Evolutionary conservation across 2,797 vertebrate genomes (phyloP), one percentile per base, ranked within the genome.

Genomic region (Chelon auratus): DNA sequence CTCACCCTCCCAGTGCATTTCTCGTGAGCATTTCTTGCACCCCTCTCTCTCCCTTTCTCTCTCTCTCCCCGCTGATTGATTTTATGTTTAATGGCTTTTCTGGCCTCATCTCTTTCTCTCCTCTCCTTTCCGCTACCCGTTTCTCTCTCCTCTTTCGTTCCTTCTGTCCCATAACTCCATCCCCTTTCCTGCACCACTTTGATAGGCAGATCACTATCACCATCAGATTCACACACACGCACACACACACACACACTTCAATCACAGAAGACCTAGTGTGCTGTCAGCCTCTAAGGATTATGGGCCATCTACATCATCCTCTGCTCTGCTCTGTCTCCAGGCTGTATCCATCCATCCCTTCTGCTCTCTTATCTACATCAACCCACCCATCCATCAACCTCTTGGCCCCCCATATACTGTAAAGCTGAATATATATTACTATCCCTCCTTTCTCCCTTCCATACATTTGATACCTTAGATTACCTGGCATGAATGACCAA

Each of bases 251-350:
- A 64, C 42, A 73, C 26, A 87, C 84, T 90, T 93, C 89, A 90
- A 91, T 91, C 90, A 91, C 78, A 77, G 72, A 85, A 71, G 77
- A 75, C 79, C 78, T 81, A 74, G 73, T 83, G 83, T 83, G 87
- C 85, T 88, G 91, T 90, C 86, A 89, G 84, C 88, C 81, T 88
- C 81, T 85, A 84, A 88, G 90, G 91, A 93, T 93, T 92, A 93
- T 91, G 80, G 91, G 84, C 83, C 89, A 89, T 93, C 89, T 90
- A 92, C 86, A 93, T 93, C 90, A 92, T 86, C 86, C 87, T 82
- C 81, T 84, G 68, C 67, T 86, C 81, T 88, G 71, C 69, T 88
- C 87, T 72, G 80, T 89, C 89, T 91, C 83, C 77, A 68, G 87
- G 79, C 86, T 66, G 73, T 76, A 89, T 86, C 84, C 87, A 90